Base-by-base conservation (phyloP, 2,797 vertebrate genomes). In the Sebastes miniatus region DNA sequence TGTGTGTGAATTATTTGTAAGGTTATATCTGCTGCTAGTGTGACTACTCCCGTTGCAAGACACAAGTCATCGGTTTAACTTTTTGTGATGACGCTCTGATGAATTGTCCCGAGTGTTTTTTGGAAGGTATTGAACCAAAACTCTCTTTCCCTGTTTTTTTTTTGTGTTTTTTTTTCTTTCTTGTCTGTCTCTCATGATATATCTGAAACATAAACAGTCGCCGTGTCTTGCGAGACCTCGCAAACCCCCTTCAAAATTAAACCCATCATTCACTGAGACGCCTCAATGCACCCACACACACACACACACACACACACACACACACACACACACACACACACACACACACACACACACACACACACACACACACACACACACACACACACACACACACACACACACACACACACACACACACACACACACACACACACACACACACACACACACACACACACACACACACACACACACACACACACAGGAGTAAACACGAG, bases 211-310 rank as follows among this genome's bases (percentile, higher is more conserved):
- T 84, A 89, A 90, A 84, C 67, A 82, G 71, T 73, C 36, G 34
- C 22, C 13, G 24, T 76, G 73, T 83, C 83, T 80, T 71, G 50
- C 57, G 83, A 83, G 81, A 80, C 68, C 80, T 84, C 64, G 58
- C 79, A 84, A 80, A 80, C 80, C 25, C 57, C 59, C 66, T 81
- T 82, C 70, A 82, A 88, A 90, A 93, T 93, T 84, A 92, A 91
- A 91, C 54, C 77, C 73, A 92, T 94, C 81, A 90, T 86, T 93
- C 89, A 93, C 84, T 3, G 11, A 69, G 89, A 84, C 70, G 73
- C 70, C 65, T 84, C 75, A 83, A 85, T 83, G 79, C 68, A 68
- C 57, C 36, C 71, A 68, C 29, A 59, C 22, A 69, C 56, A 36
- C 62, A 52, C 29, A 67, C 64, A 61, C 56, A 56, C 39, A 31